Percentiles rank a stretch among this genome's conserved stretches.
Evolutionary conservation across 2,113 vertebrate genomes (phyloP).

Genomic region (Actinemys pallida): DNA sequence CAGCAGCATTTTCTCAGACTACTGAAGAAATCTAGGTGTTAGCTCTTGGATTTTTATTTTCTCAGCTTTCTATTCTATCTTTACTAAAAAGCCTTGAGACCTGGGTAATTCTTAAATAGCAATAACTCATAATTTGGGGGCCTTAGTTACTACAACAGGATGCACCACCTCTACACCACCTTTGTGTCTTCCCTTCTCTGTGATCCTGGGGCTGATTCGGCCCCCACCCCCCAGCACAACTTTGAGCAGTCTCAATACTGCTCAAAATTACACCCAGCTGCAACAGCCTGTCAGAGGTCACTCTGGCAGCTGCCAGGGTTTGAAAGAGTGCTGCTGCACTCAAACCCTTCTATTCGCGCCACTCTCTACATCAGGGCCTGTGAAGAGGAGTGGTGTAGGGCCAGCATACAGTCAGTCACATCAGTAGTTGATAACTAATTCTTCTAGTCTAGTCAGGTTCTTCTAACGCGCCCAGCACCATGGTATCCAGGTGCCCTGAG

Average conservation of each 20-base stretch:
- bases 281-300: background rate
- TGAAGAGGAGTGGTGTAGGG: background rate
- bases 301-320: background rate
- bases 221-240: background rate
- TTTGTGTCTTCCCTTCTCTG: background rate
- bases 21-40: background rate
- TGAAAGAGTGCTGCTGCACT: background rate
- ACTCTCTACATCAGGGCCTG: background rate
- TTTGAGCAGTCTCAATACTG: background rate
- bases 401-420: background rate
- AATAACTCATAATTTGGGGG: background rate
- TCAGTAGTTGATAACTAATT: background rate
- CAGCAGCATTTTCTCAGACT: background rate
- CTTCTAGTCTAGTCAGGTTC: fast-evolving
- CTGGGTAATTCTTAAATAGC: background rate
- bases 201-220: background rate
- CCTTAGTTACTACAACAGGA: background rate
- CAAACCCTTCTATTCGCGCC: background rate
- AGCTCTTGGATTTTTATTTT: background rate
- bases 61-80: background rate
- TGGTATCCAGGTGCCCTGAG: background rate
- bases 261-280: background rate
- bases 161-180: background rate
- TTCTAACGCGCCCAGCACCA: background rate
- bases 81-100: background rate